Base-by-base conservation (phyloP, 2,888 invertebrate species). In the Melinaea menophilus region DNA sequence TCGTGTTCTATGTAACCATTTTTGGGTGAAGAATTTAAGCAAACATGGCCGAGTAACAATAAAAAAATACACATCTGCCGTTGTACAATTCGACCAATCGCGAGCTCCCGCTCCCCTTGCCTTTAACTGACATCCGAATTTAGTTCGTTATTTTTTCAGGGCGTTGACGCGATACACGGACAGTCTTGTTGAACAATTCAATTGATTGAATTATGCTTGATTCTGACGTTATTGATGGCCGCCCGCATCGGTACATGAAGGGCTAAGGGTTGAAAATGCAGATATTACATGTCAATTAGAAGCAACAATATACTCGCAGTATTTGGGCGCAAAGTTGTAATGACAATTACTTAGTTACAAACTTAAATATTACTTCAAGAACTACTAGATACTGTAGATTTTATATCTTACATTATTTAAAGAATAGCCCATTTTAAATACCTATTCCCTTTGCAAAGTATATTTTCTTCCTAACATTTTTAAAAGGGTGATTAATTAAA, bases 121-220 rank as follows among this genome's bases (percentile, higher is more conserved):
- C 88, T 78, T 84, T 83, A 80, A 78, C 82, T 85, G 86, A 69
- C 72, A 69, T 83, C 81, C 72, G 72, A 86, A 86, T 80, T 85
- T 82, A 78, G 81, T 80, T 82, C 84, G 82, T 82, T 82, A 79
- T 84, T 85, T 84, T 79, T 72, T 66, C 69, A 69, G 89, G 89
- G 89, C 90, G 89, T 88, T 86, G 86, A 88, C 88, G 86, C 77
- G 72, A 81, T 84, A 86, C 84, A 87, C 82, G 82, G 84, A 79
- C 82, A 80, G 84, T 78, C 79, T 78, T 85, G 84, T 87, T 81
- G 72, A 81, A 89, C 89, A 90, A 88, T 88, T 87, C 86, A 83
- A 82, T 80, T 89, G 87, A 89, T 90, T 89, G 88, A 89, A 90
- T 90, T 88, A 88, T 77, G 77, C 79, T 81, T 85, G 86, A 88